phyloP scores from a whole-genome alignment of 2,888 invertebrate species.

The Alsophila aescularia region DNA sequence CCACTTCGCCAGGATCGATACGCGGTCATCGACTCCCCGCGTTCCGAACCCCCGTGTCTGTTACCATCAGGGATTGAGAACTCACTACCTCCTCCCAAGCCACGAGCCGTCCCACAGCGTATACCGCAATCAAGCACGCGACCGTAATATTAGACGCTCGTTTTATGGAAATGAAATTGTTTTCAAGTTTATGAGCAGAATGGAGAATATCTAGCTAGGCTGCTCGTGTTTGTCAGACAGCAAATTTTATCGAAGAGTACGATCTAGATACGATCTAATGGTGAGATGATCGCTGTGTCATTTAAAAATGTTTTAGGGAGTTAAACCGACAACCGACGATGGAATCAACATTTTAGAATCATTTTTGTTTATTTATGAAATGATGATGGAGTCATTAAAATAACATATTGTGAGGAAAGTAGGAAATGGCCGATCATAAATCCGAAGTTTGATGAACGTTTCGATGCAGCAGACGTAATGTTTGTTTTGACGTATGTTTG shows the following conservation, averaged over 20 bases:
- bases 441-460: not conserved
- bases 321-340: not conserved
- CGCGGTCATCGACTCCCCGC: conserved; percentile 81
- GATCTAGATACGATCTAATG: conserved; percentile 11
- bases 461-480: not conserved
- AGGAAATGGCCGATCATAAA: conserved; percentile 5
- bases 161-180: conserved; percentile 40
- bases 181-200: conserved; percentile 34
- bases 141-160: conserved; percentile 24
- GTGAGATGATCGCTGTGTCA: not conserved
- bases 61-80: conserved; percentile 38
- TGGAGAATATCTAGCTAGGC: conserved; percentile 26
- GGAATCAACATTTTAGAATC: not conserved
- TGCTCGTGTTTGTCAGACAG: conserved; percentile 29
- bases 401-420: not conserved
- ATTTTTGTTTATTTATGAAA: not conserved
- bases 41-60: conserved; percentile 54
- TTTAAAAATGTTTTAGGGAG: conserved; percentile 5
- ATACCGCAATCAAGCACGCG: conserved; percentile 33
- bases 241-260: conserved; percentile 12
- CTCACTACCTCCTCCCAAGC: conserved; percentile 10
- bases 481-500: not conserved
- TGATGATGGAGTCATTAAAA: not conserved
- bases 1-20: conserved; percentile 81
- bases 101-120: not conserved